A percentile compares a stretch with the other conserved stretches of the same genome.
phyloP scores from a whole-genome alignment of 2,797 vertebrate genomes.

The Pangasius sanitwongsei region DNA sequence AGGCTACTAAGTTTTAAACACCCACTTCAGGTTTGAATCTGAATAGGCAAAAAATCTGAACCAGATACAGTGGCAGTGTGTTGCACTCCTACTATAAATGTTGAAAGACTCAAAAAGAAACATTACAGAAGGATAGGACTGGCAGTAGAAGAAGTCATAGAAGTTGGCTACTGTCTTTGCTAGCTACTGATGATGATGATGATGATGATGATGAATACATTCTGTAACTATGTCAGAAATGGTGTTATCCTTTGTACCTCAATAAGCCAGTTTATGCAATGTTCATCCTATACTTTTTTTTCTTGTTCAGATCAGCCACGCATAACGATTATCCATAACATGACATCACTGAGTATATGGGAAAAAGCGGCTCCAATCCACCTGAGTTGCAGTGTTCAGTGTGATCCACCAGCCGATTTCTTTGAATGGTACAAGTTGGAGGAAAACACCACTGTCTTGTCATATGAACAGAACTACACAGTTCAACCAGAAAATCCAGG shows the following conservation, averaged over 20 bases:
- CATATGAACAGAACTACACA: background rate
- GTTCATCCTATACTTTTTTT: too few species aligned
- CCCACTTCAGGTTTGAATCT: background rate
- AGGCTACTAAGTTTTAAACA: background rate
- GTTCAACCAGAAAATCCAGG: conserved; percentile 62
- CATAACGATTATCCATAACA: conserved; percentile 46
- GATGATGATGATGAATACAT: background rate
- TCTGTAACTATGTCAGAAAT: background rate
- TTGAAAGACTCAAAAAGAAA: too few species aligned
- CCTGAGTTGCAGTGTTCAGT: conserved; percentile 64
- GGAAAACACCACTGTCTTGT: accelerated
- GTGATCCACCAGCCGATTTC: conserved; percentile 10
- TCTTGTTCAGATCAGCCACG: conserved; percentile 65
- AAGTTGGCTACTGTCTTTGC: background rate
- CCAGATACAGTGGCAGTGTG: background rate
- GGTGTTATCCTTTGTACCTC: background rate
- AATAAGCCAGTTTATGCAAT: background rate
- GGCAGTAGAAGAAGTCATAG: background rate
- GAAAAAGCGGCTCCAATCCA: conserved; percentile 13
- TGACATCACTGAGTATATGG: background rate
- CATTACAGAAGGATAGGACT: background rate
- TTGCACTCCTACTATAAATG: too few species aligned
- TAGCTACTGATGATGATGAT: background rate
- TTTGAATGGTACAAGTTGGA: conserved; percentile 63
- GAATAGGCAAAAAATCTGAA: background rate